Conservation (phyloP, 2,888 invertebrate genomes). For the Eupithecia centaureata region DNA sequence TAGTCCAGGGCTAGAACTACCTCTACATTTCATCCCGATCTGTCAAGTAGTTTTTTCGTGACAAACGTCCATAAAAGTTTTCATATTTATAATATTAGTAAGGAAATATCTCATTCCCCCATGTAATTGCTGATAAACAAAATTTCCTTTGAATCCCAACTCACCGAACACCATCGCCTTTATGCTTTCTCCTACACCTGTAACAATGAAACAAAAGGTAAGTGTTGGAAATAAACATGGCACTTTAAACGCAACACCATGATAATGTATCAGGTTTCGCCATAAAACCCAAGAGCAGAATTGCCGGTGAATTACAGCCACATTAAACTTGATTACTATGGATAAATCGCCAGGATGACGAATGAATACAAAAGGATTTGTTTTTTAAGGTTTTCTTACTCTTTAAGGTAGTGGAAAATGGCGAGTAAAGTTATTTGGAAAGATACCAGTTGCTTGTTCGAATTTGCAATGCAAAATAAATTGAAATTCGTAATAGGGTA, state of each 20-base stretch:
- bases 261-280: constrained; percentile 32
- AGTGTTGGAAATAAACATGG: constrained; percentile 21
- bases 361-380: constrained; percentile 9
- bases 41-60: too few relatives aligned
- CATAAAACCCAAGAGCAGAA: constrained; percentile 25
- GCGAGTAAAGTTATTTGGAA: constrained; percentile 6
- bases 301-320: constrained; percentile 25
- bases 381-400: constrained; percentile 1
- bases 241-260: constrained; percentile 23
- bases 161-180: constrained; percentile 54
- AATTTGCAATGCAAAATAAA: constrained; percentile 12
- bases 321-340: constrained; percentile 25
- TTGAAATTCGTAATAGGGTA: not conserved
- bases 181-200: constrained; percentile 64
- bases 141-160: constrained; percentile 22
- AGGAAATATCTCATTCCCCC: too few relatives aligned
- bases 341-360: constrained; percentile 22
- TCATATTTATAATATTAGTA: too few relatives aligned
- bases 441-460: constrained; percentile 11
- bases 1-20: too few relatives aligned
- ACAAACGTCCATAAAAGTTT: too few relatives aligned
- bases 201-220: constrained; percentile 48
- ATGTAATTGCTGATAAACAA: too few relatives aligned
- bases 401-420: not conserved
- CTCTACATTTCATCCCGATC: too few relatives aligned